Evolutionary conservation across 37 sponge, comb jelly and placozoan genomes (phyloP).

Genomic region (Beroe forskalii): DNA sequence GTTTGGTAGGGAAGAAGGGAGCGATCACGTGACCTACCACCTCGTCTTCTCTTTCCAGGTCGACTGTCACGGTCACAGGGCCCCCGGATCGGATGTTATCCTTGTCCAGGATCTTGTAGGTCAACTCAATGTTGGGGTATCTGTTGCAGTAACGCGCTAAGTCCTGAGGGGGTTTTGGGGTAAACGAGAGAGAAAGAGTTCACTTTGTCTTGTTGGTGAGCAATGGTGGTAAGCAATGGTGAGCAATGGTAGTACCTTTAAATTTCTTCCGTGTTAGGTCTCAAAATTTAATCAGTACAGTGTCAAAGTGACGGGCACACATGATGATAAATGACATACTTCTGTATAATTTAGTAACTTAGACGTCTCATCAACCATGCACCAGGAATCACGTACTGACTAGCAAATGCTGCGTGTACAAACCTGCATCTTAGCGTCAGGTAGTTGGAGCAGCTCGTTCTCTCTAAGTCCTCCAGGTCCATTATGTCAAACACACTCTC

Average conservation of each 20-base stretch:
- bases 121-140: constrained; percentile 95
- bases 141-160: constrained; percentile 95
- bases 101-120: constrained; percentile 77
- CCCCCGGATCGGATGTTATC: constrained; percentile 69
- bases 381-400: too few species aligned
- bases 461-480: constrained; percentile 94
- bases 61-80: constrained; percentile 76
- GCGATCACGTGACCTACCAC: constrained; percentile 90
- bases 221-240: too few species aligned
- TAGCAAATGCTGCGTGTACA: too few species aligned
- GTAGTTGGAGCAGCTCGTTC: constrained; percentile 76
- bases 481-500: constrained; percentile 97
- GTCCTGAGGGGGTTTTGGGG: constrained; percentile 70
- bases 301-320: too few species aligned
- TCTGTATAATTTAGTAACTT: too few species aligned
- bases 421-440: constrained; percentile 87
- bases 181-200: too few species aligned
- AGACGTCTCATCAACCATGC: too few species aligned
- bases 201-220: too few species aligned
- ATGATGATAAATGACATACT: too few species aligned
- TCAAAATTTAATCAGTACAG: too few species aligned
- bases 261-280: too few species aligned
- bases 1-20: constrained; percentile 96
- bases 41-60: constrained; percentile 90
- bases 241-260: too few species aligned